These are phyloP conservation scores for Echinarachnius parma DNA, from an alignment of 53 echinoderm and acorn worm species.

Conservation along the genomic window DNA sequence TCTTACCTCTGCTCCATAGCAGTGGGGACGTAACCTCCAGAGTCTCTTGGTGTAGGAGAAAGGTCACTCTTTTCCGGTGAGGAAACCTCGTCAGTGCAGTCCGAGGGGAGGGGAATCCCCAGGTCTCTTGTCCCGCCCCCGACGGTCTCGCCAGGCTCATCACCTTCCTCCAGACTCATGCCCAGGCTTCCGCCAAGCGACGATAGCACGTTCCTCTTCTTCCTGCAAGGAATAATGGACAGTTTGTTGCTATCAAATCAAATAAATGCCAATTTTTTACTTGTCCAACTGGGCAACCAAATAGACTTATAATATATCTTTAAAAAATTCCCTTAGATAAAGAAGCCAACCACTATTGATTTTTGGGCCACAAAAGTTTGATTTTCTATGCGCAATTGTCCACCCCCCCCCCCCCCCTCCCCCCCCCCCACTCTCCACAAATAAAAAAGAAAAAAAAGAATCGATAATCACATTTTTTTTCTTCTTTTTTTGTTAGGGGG, in stretches of 20 bases:
- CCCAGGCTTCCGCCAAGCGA: constrained; percentile 79
- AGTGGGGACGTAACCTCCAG: constrained; percentile 78
- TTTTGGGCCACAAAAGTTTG: no score
- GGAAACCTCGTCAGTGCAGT: constrained; percentile 56
- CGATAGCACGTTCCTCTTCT: constrained; percentile 83
- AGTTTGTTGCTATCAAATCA: neutral
- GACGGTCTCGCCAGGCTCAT: neutral
- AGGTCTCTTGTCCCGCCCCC: constrained; percentile 16
- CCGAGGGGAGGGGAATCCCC: constrained; percentile 12
- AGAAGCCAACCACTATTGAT: no score
- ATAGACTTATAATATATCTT: no score
- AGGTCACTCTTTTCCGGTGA: constrained; percentile 65
- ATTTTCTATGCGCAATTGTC: no score
- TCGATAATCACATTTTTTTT: no score
- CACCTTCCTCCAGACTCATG: constrained; percentile 44
- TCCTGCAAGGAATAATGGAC: no score
- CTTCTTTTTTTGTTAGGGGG: no score
- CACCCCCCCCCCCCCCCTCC: no score
- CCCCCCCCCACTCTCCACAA: no score
- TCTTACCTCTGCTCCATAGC: constrained; percentile 85
- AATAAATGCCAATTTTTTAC: no score
- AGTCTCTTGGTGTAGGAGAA: constrained; percentile 63
- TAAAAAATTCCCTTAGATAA: no score
- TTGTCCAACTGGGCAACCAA: neutral
- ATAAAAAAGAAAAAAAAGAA: no score